Conservation (phyloP, 2,113 vertebrate genomes). For the Ardeotis arabs region DNA sequence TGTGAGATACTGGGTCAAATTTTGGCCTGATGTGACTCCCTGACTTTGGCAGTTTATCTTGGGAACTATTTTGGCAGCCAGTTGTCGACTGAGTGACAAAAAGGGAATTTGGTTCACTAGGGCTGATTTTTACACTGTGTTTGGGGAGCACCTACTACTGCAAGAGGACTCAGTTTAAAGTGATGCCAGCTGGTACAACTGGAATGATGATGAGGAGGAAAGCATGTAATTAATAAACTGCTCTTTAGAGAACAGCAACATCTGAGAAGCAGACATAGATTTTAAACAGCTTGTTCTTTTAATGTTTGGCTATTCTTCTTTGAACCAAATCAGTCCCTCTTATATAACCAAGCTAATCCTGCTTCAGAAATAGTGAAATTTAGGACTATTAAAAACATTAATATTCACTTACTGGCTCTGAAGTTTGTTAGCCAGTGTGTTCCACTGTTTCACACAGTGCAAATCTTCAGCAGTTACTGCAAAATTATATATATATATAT, state of each 20-base stretch:
- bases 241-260: background rate
- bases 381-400: slow-evolving; percentile 17
- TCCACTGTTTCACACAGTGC: background rate
- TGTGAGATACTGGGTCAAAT: background rate
- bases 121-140: background rate
- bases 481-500: background rate
- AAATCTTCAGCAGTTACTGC: background rate
- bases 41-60: background rate
- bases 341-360: background rate
- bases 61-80: background rate
- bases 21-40: background rate
- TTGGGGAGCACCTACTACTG: background rate
- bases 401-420: background rate
- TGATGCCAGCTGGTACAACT: background rate
- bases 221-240: background rate
- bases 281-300: slow-evolving; percentile 31
- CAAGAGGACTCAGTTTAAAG: background rate
- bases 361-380: background rate
- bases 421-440: background rate
- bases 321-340: background rate
- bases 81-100: background rate
- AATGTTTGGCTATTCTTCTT: background rate
- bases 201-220: background rate
- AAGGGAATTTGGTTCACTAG: background rate
- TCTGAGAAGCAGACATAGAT: background rate